Percentiles rank a stretch among this genome's conserved stretches.
Evolutionary conservation across 2,797 vertebrate genomes (phyloP).

Genomic region (Phoxinus dragarum): DNA sequence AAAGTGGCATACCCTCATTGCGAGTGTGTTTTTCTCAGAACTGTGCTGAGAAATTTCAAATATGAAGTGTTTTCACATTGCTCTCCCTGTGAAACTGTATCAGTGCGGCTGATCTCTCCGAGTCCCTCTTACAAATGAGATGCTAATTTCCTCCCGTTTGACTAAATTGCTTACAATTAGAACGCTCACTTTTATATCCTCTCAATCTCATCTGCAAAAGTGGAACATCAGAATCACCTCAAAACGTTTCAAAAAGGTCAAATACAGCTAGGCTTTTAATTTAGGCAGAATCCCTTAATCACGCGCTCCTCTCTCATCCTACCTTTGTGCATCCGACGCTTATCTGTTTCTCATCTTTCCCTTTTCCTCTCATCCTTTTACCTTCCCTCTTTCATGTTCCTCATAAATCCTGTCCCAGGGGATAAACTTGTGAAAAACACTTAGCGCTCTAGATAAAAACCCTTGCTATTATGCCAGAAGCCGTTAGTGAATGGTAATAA

Average conservation of each 20-base stretch:
- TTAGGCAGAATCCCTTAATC: slow-evolving; percentile 54
- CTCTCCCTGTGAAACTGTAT: slow-evolving; percentile 17
- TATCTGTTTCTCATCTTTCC: slow-evolving; percentile 40
- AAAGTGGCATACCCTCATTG: neutral
- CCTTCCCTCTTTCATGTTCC: slow-evolving; percentile 26
- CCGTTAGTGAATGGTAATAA: slow-evolving; percentile 45
- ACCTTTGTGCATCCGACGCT: slow-evolving; percentile 19
- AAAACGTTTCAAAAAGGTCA: slow-evolving; percentile 52
- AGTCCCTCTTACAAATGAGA: slow-evolving; percentile 47
- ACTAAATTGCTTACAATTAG: slow-evolving; percentile 49
- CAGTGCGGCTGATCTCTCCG: slow-evolving; percentile 31
- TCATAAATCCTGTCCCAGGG: slow-evolving; percentile 51
- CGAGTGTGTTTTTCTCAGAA: neutral
- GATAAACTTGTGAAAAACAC: slow-evolving; percentile 49
- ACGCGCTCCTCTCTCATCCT: slow-evolving; percentile 16
- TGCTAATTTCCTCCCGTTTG: slow-evolving; percentile 54
- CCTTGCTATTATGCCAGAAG: slow-evolving; percentile 32
- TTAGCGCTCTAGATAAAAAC: slow-evolving; percentile 39
- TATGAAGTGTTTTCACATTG: slow-evolving; percentile 14
- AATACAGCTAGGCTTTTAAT: slow-evolving; percentile 50
- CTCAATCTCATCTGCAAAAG: slow-evolving; percentile 41
- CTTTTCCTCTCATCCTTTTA: slow-evolving; percentile 27
- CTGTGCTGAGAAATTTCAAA: neutral
- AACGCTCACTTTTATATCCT: slow-evolving; percentile 44
- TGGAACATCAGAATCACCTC: slow-evolving; percentile 44